Conservation (phyloP, 1,140 invertebrate genomes). For the Ceratosolen fusciceps region DNA sequence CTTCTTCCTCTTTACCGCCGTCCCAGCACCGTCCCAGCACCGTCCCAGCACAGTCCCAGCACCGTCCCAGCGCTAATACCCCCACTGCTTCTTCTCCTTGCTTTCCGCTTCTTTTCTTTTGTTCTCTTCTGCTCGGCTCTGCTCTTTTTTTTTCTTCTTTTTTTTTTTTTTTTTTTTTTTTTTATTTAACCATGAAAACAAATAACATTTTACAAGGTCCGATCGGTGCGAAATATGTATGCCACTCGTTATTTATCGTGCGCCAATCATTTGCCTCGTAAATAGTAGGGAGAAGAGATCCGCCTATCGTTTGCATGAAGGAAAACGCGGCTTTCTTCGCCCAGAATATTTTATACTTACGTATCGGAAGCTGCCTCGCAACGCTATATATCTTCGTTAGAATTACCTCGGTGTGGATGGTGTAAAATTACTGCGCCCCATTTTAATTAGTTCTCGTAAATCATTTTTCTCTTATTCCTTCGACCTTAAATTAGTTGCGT, state of each 20-base stretch:
- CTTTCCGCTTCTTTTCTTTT: too few relatives aligned
- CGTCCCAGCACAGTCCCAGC: too few relatives aligned
- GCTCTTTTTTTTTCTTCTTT: background rate
- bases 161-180: too few relatives aligned
- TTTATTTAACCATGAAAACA: background rate
- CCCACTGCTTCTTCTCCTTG: too few relatives aligned
- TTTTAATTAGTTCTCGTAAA: conserved; percentile 45
- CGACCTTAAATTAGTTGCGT: background rate
- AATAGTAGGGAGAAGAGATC: conserved; percentile 15
- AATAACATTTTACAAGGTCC: background rate
- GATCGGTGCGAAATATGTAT: conserved; percentile 10
- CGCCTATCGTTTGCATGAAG: conserved; percentile 38
- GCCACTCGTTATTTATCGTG: conserved; percentile 35
- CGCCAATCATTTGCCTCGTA: conserved; percentile 41
- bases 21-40: too few relatives aligned
- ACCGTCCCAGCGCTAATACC: too few relatives aligned
- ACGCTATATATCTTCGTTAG: conserved; percentile 26
- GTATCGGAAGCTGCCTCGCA: background rate
- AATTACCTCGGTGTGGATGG: conserved; percentile 17
- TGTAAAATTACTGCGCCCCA: background rate
- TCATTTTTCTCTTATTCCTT: conserved; percentile 2
- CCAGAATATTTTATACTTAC: background rate
- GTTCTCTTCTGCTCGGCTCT: too few relatives aligned
- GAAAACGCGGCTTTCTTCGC: conserved; percentile 28
- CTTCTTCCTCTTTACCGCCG: too few relatives aligned